A percentile compares a stretch with the other conserved stretches of the same genome.
Evolutionary conservation across 1,140 invertebrate genomes (phyloP).

Genomic region (Temnothorax nylanderi): DNA sequence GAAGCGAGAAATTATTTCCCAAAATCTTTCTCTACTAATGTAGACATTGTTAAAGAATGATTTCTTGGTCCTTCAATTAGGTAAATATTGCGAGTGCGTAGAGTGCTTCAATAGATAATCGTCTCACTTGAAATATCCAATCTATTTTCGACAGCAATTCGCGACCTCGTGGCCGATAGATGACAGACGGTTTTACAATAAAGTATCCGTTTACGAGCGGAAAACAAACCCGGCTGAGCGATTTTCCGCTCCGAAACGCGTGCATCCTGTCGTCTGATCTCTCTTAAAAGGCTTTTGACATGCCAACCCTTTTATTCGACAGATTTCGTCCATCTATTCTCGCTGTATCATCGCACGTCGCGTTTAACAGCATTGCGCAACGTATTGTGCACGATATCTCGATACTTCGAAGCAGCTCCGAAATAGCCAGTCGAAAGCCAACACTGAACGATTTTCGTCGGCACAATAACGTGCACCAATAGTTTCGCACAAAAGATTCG

Average conservation of each 20-base stretch:
- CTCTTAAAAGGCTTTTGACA: constrained; percentile 35
- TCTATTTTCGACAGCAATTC: not conserved
- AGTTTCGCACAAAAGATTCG: not conserved
- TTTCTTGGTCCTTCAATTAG: not conserved
- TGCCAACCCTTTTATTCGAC: constrained; percentile 42
- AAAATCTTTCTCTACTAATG: not conserved
- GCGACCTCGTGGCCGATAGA: not conserved
- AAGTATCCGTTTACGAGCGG: constrained; percentile 12
- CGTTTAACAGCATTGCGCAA: constrained; percentile 1
- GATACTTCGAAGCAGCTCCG: not conserved
- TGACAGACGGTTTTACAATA: not conserved
- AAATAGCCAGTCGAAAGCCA: not conserved
- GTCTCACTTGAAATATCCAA: not conserved
- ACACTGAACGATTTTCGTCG: not conserved
- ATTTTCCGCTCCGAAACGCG: constrained; percentile 29
- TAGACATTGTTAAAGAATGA: not conserved
- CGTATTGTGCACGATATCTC: not conserved
- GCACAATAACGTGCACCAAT: no score
- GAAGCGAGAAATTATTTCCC: not conserved
- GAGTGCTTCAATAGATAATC: not conserved
- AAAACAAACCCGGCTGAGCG: constrained; percentile 18
- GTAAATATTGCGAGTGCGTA: not conserved
- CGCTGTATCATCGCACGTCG: not conserved
- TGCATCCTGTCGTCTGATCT: constrained; percentile 32
- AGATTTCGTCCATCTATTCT: constrained; percentile 27